Evolutionary conservation across 2,888 invertebrate species (phyloP).

Genomic region (Tipula helvola): DNA sequence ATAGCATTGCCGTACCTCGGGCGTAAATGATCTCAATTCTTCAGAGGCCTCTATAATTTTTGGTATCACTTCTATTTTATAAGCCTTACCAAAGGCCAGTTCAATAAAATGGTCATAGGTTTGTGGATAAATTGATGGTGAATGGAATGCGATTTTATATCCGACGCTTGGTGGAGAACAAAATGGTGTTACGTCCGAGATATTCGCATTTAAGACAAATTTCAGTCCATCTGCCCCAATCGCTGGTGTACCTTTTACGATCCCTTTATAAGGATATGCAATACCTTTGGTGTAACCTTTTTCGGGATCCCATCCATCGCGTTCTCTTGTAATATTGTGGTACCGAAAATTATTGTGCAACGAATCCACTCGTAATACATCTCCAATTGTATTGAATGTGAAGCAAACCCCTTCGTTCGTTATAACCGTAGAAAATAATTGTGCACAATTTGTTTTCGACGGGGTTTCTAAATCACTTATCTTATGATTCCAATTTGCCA

Average conservation of each 20-base stretch:
- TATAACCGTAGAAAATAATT: not conserved
- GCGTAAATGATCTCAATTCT: not conserved
- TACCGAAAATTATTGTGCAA: conserved; percentile 23
- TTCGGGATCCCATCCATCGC: conserved; percentile 18
- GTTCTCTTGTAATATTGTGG: conserved; percentile 24
- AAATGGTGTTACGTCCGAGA: not conserved
- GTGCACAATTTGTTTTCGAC: not conserved
- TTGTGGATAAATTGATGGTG: not conserved
- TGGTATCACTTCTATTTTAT: not conserved
- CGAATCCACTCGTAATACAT: not conserved
- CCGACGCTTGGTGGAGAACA: not conserved
- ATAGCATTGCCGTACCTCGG: not conserved
- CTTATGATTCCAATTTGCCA: not conserved
- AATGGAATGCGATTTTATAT: not conserved
- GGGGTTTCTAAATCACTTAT: not conserved
- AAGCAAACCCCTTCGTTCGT: not conserved
- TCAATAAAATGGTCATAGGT: not conserved
- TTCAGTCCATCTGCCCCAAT: no score
- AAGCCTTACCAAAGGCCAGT: not conserved
- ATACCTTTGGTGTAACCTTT: not conserved
- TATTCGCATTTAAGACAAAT: not conserved
- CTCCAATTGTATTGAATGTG: not conserved
- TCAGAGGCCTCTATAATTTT: not conserved
- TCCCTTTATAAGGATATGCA: not conserved
- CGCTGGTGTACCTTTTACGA: not conserved